phyloP scores from a whole-genome alignment of 1,140 invertebrate species.

The Sminthurinus signatus region DNA sequence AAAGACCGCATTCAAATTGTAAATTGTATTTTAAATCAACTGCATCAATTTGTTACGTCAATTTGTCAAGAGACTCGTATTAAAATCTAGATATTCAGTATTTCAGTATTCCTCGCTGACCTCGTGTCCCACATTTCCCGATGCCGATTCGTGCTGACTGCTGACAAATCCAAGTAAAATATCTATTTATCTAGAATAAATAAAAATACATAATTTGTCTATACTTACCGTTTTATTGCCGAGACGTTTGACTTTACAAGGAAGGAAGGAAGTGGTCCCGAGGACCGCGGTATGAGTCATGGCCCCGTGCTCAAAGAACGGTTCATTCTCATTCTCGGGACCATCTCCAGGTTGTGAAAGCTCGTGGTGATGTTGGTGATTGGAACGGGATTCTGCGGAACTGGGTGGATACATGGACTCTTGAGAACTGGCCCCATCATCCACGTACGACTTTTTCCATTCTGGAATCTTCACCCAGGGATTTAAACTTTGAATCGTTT shows the following conservation, averaged over 20 bases:
- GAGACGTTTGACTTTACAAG: slow-evolving; percentile 65
- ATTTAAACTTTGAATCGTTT: slow-evolving; percentile 39
- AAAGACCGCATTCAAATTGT: too few species aligned
- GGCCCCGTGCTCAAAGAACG: slow-evolving; percentile 57
- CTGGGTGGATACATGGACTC: slow-evolving; percentile 9
- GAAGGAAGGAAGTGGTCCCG: slow-evolving; percentile 74
- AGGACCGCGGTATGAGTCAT: slow-evolving; percentile 72
- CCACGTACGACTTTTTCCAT: slow-evolving; percentile 29
- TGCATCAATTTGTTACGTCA: too few species aligned
- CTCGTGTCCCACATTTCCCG: too few species aligned
- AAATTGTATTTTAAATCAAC: too few species aligned
- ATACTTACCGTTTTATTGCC: slow-evolving; percentile 58
- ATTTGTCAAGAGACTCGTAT: too few species aligned
- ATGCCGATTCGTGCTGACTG: too few species aligned
- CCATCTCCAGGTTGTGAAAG: slow-evolving; percentile 6
- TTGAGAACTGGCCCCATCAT: slow-evolving; percentile 27
- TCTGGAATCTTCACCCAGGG: slow-evolving; percentile 41
- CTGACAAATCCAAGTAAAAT: too few species aligned
- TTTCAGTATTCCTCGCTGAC: too few species aligned
- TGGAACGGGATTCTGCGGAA: background rate
- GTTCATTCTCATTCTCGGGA: slow-evolving; percentile 35
- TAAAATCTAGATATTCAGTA: too few species aligned
- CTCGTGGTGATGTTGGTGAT: background rate
- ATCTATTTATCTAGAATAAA: too few species aligned
- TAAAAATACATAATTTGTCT: too few species aligned